Evolutionary conservation across 2,888 invertebrate species (phyloP).

Genomic region (Spodoptera exigua): DNA sequence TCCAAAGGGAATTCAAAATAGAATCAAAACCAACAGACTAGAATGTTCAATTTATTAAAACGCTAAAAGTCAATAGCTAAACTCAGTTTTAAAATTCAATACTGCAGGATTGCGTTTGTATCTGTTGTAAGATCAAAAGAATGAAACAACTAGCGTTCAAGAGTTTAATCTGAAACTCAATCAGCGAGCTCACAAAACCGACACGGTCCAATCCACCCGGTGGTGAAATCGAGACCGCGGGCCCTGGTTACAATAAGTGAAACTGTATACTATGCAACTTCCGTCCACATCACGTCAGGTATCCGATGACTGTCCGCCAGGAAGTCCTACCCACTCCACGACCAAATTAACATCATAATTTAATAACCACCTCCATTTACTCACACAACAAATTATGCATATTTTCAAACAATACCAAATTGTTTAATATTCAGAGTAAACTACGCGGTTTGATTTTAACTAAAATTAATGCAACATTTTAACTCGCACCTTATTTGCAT

Average conservation of each 20-base stretch:
- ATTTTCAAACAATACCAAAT: constrained; percentile 2
- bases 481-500: constrained; percentile 14
- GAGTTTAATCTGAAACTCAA: constrained; percentile 81
- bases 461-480: constrained; percentile 5
- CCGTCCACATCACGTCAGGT: constrained; percentile 80
- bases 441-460: background rate
- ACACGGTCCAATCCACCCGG: constrained; percentile 74
- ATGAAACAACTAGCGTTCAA: constrained; percentile 58
- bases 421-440: background rate
- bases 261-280: constrained; percentile 86
- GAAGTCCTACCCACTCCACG: constrained; percentile 60
- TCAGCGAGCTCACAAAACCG: constrained; percentile 80
- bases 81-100: constrained; percentile 40
- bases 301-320: constrained; percentile 76
- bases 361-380: constrained; percentile 14
- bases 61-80: constrained; percentile 13
- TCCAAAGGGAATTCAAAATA: too few relatives aligned
- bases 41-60: constrained; percentile 1
- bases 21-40: constrained; percentile 1
- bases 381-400: background rate
- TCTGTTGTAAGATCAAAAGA: constrained; percentile 60
- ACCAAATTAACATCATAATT: constrained; percentile 48
- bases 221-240: constrained; percentile 81
- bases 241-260: constrained; percentile 79
- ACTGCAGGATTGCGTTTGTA: constrained; percentile 25